Base-by-base conservation (phyloP, 64 coral and sea anemone genomes). In the Montipora capricornis region DNA sequence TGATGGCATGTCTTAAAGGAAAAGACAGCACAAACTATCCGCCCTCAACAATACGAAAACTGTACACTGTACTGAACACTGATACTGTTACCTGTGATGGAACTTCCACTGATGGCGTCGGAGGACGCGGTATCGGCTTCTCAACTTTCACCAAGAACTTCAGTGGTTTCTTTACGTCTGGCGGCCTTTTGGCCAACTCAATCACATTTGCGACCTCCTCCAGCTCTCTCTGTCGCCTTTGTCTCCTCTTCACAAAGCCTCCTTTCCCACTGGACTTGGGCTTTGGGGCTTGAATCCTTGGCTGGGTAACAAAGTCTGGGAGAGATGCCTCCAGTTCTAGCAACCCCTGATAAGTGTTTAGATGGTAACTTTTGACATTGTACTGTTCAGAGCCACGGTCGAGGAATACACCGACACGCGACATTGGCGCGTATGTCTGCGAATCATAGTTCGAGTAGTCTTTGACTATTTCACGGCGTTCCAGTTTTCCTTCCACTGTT, bases 301-400 rank as follows among this genome's bases (percentile, higher is more conserved):
- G 98, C 17, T 96, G 95, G 6, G 98, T 99, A 5, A 99, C 98
- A 77, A 99, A 99, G 70, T 99, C 98, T 19, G 98, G 98, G 1
- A 99, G 86, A 2, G 98, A 99, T 1, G 95, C 95, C 80, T 99
- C 98, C 5, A 99, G 80, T 55, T 99, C 98, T 13, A 99, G 17
- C 22, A 99, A 45, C 4, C 98, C 98, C 75, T 99, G 98, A 64
- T 99, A 99, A 0, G 98, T 94, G 46, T 90, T 94, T 5, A 99
- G 77, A 74, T 99, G 95, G 50, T 87, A 94, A 57, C 95, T 96
- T 20, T 93, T 93, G 4, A 99, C 95, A 12, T 92, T 96, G 57
- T 92, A 99, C 80, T 99, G 98, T 62, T 99, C 98, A n/a, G 98
- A 99, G 7, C 98, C 98, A 16, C 98, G 95, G 48, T 99, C 98